Base-by-base conservation (phyloP, 2,113 vertebrate species). In the rabbit (Oryctolagus cuniculus) region DNA sequence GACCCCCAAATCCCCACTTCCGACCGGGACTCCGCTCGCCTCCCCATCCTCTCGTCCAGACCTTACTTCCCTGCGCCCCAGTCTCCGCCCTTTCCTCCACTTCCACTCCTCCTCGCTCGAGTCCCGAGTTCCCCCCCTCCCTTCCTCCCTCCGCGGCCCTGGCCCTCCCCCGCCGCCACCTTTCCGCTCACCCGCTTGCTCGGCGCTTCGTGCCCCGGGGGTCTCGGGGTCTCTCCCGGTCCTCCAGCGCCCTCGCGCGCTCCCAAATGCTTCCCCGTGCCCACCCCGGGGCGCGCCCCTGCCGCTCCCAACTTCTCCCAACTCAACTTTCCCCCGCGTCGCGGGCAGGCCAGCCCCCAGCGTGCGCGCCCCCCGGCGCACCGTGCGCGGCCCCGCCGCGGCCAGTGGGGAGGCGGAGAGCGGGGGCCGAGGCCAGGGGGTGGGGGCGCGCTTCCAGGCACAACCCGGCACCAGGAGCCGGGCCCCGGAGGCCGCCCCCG, bases 321-420 rank as follows among this genome's bases (percentile, higher is more conserved):
- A 97, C 96, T 97, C 97, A 97, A 96, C 97, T 97, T 98, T 97
- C 97, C 97, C 97, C 97, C 97, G 96, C 96, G 95, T 92, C 86
- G 69, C 90, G 51, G 90, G 86, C 96, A 89, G 87, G 94, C 96
- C 96, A 90, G 96, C 96, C 97, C 93, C 95, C 92, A 95, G 66
- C 97, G 96, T 96, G 96, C 96, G 96, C 97, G 96, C 96, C 94
- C 96, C 89, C 88, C 91, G 7, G 91, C 93, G 90, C 83, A 82
- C 95, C 97, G 96, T 96, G 97, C 97, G 97, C 97, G 97, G 75
- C 67, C 95, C 93, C 97, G 97, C 69, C 22, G 87, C 34, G 0
- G 27, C 53, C 7, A 61, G 83, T 3, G 6, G 5, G 38, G 84
- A 63, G 92, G 97, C 81, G 19, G 79, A 29, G 90, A 84, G 83